A percentile compares a stretch with the other conserved stretches of the same genome.
Conservation (phyloP, 2,113 vertebrate species). For the Pachypanchax playfairii region DNA sequence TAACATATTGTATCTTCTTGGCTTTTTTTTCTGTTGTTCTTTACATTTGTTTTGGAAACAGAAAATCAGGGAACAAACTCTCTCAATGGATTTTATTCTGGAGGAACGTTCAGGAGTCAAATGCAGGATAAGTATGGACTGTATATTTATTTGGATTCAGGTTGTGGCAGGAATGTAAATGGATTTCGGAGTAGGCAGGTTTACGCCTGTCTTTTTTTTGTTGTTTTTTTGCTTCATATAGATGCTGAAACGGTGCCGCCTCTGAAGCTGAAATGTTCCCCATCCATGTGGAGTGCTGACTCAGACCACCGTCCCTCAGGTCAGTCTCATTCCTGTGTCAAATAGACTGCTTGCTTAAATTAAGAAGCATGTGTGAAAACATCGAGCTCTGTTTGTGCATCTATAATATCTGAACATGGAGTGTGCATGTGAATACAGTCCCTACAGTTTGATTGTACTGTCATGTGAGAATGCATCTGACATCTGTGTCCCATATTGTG, state of each 20-base stretch:
- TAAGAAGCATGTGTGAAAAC: conserved; percentile 46
- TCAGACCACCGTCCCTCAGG: conserved; percentile 45
- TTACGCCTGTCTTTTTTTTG: too few species aligned
- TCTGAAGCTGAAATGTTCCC: conserved; percentile 31
- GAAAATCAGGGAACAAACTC: too few species aligned
- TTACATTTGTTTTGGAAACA: too few species aligned
- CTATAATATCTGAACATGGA: conserved; percentile 61
- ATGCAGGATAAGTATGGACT: too few species aligned
- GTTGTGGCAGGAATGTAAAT: too few species aligned
- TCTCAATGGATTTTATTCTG: too few species aligned
- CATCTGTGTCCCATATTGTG: conserved; percentile 18
- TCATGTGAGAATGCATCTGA: conserved; percentile 54
- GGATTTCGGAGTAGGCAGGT: too few species aligned
- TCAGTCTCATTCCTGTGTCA: conserved; percentile 40
- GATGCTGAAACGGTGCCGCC: conserved; percentile 10
- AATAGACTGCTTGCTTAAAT: conserved; percentile 57
- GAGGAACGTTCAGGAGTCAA: too few species aligned
- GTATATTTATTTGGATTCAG: too few species aligned
- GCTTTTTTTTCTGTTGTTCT: too few species aligned
- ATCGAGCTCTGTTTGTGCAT: conserved; percentile 39
- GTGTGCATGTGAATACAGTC: conserved; percentile 7
- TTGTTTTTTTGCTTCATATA: background rate
- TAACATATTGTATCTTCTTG: too few species aligned
- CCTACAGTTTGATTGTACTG: conserved; percentile 9
- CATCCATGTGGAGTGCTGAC: conserved; percentile 47